Base-by-base conservation (phyloP, 1,140 invertebrate genomes). In the Scaptodrosophila lebanonensis region DNA sequence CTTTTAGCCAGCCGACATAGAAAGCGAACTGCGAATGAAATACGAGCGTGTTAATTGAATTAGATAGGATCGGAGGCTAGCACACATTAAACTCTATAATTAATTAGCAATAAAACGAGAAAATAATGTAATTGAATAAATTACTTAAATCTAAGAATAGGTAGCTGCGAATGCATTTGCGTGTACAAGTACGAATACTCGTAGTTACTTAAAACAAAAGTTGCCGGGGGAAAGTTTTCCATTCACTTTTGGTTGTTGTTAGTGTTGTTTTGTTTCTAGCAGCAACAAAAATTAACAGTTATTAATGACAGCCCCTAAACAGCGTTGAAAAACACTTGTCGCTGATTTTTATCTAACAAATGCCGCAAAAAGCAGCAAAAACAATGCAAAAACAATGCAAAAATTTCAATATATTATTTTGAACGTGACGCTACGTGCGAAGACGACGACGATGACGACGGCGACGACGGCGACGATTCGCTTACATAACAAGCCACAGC, bases 1-100 rank as follows among this genome's bases (percentile, higher is more conserved):
- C 95, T 91, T 98, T 98, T 18, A 98, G 87, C 97, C 97, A 98
- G 12, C 97, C 97, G 72, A 98, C 93, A 89, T 98, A 98, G 88
- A 98, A 98, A 85, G 96, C 95, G 86, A 98, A 98, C 94, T 97
- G 89, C 39, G 91, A 91, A 86, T 51, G 22, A 51, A 15, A 25
- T 3, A 25, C 3, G 8, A 25, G 8, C 3, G 8, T 4, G 22
- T 25, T 25, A 50, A 35, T 7, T 49, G 51, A 53, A 50, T 56
- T 32, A 12, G 40, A 68, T 61, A 54, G 44, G 27, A 70, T 75
- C 65, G 8, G 3, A 25, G 3, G 8, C n/a, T n/a, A n/a, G n/a
- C n/a, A 25, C 8, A 25, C 3, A 25, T 25, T 25, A 25, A 4
- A 25, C 22, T 25, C 3, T 25, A 25, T 25, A 16, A 11, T 25